Conservation (phyloP, 1,140 invertebrate genomes). For the Drosophila virilis region DNA sequence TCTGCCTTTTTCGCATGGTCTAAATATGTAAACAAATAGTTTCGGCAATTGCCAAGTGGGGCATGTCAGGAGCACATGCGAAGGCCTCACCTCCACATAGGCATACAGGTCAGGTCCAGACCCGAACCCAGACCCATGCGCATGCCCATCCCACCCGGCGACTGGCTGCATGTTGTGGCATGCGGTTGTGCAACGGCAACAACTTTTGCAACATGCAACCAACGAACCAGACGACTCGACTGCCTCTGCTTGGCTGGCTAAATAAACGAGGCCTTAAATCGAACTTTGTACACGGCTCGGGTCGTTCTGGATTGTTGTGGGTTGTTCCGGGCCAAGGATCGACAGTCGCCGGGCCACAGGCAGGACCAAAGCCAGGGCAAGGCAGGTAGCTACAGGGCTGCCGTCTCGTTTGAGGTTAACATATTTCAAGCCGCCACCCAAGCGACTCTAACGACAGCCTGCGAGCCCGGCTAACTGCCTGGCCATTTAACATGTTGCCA, state of each 20-base stretch:
- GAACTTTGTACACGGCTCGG: slow-evolving; percentile 71
- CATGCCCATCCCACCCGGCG: slow-evolving; percentile 25
- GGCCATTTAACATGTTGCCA: slow-evolving; percentile 78
- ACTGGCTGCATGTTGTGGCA: slow-evolving; percentile 74
- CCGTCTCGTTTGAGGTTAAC: slow-evolving; percentile 82
- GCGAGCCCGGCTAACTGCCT: slow-evolving; percentile 46
- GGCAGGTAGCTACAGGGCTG: slow-evolving; percentile 32
- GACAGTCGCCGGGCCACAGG: not conserved
- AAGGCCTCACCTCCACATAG: not conserved
- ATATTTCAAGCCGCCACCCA: slow-evolving; percentile 70
- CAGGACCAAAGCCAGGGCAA: not conserved
- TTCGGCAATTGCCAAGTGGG: slow-evolving; percentile 83
- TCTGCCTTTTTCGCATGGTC: slow-evolving; percentile 71
- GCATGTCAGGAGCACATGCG: slow-evolving; percentile 54
- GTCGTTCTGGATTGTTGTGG: slow-evolving; percentile 31
- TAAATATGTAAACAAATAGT: slow-evolving; percentile 84
- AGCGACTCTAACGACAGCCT: slow-evolving; percentile 45
- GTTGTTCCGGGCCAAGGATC: slow-evolving; percentile 3
- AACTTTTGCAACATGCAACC: slow-evolving; percentile 80
- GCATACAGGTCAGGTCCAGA: not conserved
- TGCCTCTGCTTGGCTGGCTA: slow-evolving; percentile 53
- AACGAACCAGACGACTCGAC: slow-evolving; percentile 53
- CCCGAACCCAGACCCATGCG: not conserved
- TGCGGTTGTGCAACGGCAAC: slow-evolving; percentile 76
- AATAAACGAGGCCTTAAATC: slow-evolving; percentile 83